A percentile compares a stretch with the other conserved stretches of the same genome.
These are phyloP conservation scores for Athalia circularis DNA, from an alignment of 2,888 invertebrate species.

Conservation along the genomic window DNA sequence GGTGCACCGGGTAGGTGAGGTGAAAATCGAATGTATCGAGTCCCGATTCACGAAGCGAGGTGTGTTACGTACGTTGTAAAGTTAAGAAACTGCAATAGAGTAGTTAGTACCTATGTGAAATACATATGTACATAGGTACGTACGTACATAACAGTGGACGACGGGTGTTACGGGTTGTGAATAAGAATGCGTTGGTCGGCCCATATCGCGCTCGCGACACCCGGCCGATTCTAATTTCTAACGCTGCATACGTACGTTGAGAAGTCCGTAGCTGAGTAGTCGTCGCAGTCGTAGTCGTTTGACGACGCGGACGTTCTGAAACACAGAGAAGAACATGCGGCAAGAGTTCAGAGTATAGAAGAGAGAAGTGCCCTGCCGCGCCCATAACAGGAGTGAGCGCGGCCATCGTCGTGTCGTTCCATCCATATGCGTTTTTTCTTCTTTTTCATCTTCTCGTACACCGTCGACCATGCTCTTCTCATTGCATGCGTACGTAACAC, in stretches of 20 bases:
- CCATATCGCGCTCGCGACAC: conserved; percentile 42
- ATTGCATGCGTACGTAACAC: not conserved
- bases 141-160: not conserved
- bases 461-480: not conserved
- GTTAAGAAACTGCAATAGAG: too few species aligned
- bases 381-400: conserved; percentile 44
- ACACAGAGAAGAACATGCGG: too few species aligned
- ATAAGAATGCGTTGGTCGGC: conserved; percentile 38
- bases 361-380: conserved; percentile 28
- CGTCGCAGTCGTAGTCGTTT: too few species aligned
- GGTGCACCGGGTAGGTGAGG: too few species aligned
- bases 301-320: too few species aligned
- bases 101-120: not conserved
- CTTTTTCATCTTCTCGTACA: not conserved
- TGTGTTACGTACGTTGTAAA: too few species aligned
- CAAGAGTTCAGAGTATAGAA: too few species aligned
- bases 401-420: conserved; percentile 21
- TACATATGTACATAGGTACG: not conserved
- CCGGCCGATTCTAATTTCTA: conserved; percentile 44
- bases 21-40: too few species aligned
- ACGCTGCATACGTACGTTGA: conserved; percentile 22
- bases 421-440: too few species aligned
- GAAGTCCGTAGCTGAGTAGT: too few species aligned
- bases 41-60: too few species aligned
- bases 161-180: conserved; percentile 20